Conservation (phyloP, 1,140 invertebrate species). For the Colletes gigas region DNA sequence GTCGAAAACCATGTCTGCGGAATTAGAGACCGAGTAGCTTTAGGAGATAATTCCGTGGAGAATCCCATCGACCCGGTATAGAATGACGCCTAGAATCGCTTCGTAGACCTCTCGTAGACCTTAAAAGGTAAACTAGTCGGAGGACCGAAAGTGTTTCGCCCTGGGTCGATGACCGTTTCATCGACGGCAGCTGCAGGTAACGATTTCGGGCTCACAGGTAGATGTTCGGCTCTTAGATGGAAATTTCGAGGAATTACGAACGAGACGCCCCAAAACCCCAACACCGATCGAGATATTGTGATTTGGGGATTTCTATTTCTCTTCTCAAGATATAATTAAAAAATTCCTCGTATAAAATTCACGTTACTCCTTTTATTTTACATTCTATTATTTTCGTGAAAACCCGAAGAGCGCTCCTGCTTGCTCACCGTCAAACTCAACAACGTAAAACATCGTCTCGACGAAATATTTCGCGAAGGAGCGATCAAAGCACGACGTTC, state of each 20-base stretch:
- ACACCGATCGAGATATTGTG: not conserved
- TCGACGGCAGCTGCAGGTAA: constrained; percentile 60
- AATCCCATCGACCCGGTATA: too few relatives aligned
- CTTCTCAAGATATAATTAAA: too few relatives aligned
- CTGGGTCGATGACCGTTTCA: constrained; percentile 59
- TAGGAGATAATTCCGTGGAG: not conserved
- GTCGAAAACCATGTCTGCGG: constrained; percentile 15
- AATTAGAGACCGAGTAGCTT: not conserved
- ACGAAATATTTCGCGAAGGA: not conserved
- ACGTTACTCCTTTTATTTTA: too few relatives aligned
- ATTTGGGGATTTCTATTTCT: not conserved
- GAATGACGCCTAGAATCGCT: constrained; percentile 21
- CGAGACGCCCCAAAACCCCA: not conserved
- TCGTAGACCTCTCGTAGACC: constrained; percentile 51
- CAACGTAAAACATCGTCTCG: not conserved
- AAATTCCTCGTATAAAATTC: too few relatives aligned
- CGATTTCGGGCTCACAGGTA: constrained; percentile 35
- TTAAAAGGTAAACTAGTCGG: constrained; percentile 51
- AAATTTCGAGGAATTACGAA: constrained; percentile 42
- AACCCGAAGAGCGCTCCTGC: too few relatives aligned
- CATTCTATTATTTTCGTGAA: too few relatives aligned
- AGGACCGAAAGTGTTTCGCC: constrained; percentile 39
- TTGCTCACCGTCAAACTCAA: too few relatives aligned
- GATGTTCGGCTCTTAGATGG: constrained; percentile 31
- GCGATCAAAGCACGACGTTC: not conserved